Conservation (phyloP, 2,113 vertebrate genomes). For the Platycercus adscitus region DNA sequence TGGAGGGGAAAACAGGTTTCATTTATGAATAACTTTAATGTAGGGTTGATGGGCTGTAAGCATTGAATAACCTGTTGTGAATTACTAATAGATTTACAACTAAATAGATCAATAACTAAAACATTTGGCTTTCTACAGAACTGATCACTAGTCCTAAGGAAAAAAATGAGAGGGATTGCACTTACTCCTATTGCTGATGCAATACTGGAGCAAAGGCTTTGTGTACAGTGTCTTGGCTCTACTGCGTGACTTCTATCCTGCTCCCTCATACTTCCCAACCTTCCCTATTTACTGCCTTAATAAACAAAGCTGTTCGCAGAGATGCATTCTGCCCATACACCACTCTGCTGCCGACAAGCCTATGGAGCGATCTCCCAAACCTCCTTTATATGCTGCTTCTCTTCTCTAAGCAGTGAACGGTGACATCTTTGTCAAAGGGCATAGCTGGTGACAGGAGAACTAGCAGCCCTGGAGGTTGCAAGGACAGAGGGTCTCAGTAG, state of each 20-base stretch:
- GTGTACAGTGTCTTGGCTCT: not conserved
- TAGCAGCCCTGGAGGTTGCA: not conserved
- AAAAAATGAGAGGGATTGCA: not conserved
- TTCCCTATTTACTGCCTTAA: not conserved
- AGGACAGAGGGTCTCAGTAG: not conserved
- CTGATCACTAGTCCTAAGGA: not conserved
- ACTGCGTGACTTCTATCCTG: not conserved
- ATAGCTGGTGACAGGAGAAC: conserved; percentile 1
- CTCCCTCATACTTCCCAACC: not conserved
- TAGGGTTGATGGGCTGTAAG: not conserved
- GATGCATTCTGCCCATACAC: not conserved
- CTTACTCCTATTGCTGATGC: not conserved
- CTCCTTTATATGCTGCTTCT: not conserved
- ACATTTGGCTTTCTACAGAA: not conserved
- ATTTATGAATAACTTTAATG: not conserved
- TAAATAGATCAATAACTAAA: not conserved
- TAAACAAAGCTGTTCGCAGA: not conserved
- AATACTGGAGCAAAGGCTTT: not conserved
- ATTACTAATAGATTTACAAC: not conserved
- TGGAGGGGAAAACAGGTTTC: not conserved
- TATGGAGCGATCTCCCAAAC: not conserved
- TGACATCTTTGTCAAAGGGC: conserved; percentile 12
- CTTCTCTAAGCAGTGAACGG: not conserved
- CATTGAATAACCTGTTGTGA: not conserved
- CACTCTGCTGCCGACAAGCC: not conserved